A percentile compares a stretch with the other conserved stretches of the same genome.
Evolutionary conservation across 2,797 vertebrate species (phyloP).

Genomic region (Peromyscus eremicus): DNA sequence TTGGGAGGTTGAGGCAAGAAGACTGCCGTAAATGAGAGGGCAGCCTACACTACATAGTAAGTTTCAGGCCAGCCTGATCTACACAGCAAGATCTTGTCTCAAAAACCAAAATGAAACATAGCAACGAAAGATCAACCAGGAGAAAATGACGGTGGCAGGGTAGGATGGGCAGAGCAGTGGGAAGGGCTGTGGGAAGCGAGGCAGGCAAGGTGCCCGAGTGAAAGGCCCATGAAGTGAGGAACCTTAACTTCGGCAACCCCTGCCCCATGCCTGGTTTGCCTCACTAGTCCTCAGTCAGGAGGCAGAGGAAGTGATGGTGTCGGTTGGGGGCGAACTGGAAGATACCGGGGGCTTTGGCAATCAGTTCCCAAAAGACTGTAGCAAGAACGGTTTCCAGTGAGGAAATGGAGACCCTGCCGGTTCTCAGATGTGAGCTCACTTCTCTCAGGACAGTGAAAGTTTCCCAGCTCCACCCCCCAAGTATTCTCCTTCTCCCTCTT

Average conservation of each 20-base stretch:
- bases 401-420: background rate
- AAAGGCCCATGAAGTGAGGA: no score
- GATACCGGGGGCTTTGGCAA: background rate
- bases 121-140: background rate
- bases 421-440: background rate
- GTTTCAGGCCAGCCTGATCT: background rate
- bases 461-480: background rate
- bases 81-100: background rate
- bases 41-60: background rate
- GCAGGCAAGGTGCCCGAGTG: background rate
- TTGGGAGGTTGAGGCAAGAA: background rate
- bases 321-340: background rate
- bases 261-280: background rate
- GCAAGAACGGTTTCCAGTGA: conserved; percentile 6
- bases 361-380: background rate
- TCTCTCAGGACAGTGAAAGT: no score
- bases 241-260: background rate
- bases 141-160: background rate
- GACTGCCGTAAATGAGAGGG: background rate
- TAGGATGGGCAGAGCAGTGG: background rate
- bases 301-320: background rate
- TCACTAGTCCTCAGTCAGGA: background rate
- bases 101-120: background rate
- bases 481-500: no score
- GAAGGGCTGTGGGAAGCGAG: no score